Evolutionary conservation across 2,797 vertebrate genomes (phyloP), one percentile per base, ranked within the genome.

Genomic region (Salarias fasciatus): DNA sequence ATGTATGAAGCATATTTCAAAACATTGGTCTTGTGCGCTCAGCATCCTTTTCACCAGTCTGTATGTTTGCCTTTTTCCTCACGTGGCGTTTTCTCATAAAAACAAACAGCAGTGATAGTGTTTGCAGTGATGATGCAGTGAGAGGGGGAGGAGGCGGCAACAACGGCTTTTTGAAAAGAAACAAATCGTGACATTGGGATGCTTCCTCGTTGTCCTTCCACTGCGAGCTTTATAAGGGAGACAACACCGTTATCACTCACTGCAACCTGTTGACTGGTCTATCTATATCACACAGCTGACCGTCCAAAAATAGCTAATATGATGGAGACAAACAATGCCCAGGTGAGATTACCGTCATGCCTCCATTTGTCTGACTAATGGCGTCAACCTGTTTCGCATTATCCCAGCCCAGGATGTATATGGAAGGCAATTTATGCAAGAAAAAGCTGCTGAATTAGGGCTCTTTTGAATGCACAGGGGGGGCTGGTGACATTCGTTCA

Each of bases 361-460:
- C 43, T 54, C 70, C 67, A 78, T 88, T 75, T 75, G 69, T 83
- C 55, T 80, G 77, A 79, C 68, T 45, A 72, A 88, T 72, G 71
- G 46, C 13, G 15, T 47, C 54, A 70, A 72, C 40, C 67, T 77
- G 63, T 64, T 80, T 68, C 72, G 51, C 64, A 83, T 85, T 76
- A 80, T 37, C 58, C 44, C 18, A 37, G 13, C 42, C 11, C 41
- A 50, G 60, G 49, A 69, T 73, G 47, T 53, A 69, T 53, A 69
- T 53, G 13, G 53, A 63, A 24, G 52, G 50, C 43, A 77, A 89
- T 82, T 77, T 85, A 86, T 85, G 81, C 79, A 67, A 62, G 67
- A 88, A 24, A 24, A 90, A 87, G 72, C 69, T 79, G 79, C 69
- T 79, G 84, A 88, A 89, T 84, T 79, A 52, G 72, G 73, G 29